These are phyloP conservation scores for Ptilonorhynchus violaceus DNA, from an alignment of 2,113 vertebrate species.

Conservation along the genomic window DNA sequence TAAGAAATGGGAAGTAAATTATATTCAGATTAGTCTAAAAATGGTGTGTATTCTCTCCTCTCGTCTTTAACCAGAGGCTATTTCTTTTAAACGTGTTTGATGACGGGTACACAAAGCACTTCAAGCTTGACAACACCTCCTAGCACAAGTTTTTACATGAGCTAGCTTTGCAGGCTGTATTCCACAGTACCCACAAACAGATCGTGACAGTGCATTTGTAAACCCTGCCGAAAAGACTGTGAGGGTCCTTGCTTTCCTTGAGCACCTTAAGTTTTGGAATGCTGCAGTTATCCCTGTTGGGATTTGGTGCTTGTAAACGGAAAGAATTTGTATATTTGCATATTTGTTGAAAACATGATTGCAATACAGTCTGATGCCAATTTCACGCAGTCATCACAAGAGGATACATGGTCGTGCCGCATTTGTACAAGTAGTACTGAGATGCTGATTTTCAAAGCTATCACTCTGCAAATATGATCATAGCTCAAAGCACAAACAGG, in stretches of 20 bases:
- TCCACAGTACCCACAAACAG: neutral
- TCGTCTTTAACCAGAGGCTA: neutral
- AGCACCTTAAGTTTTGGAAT: neutral
- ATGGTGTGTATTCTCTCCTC: neutral
- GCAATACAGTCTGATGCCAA: neutral
- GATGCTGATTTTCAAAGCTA: neutral
- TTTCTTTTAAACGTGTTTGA: neutral
- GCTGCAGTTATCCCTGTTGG: neutral
- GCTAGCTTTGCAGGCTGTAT: neutral
- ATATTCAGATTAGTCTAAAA: neutral
- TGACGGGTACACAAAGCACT: neutral
- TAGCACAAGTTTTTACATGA: neutral
- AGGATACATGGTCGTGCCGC: neutral
- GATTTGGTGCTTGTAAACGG: neutral
- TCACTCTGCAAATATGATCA: neutral
- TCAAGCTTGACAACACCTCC: neutral
- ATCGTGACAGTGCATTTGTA: neutral
- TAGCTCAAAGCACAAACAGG: neutral
- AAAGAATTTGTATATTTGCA: neutral
- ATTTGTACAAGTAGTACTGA: neutral
- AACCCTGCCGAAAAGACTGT: neutral
- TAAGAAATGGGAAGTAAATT: neutral
- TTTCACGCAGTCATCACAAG: neutral
- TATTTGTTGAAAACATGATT: neutral
- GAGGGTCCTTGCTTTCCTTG: neutral